Evolutionary conservation across 1,140 invertebrate genomes (phyloP).

Genomic region (Papilio machaon): DNA sequence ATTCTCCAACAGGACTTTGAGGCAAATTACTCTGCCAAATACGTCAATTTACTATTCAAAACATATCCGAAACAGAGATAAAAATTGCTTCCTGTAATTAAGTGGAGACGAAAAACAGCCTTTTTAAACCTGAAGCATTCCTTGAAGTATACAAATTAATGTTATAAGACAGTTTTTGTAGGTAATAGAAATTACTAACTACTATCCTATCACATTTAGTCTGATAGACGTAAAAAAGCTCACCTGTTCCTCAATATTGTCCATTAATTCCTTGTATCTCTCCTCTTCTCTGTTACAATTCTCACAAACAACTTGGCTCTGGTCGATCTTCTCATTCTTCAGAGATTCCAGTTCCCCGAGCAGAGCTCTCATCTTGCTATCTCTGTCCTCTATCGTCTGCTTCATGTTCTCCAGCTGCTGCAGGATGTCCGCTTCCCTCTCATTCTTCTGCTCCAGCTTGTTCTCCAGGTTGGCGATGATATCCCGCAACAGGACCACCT

Average conservation of each 20-base stretch:
- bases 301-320: constrained; percentile 56
- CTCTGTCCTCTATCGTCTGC: constrained; percentile 72
- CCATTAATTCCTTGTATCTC: constrained; percentile 52
- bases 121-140: too few relatives aligned
- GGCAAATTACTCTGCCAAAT: constrained; percentile 50
- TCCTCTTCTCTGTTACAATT: constrained; percentile 61
- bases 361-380: constrained; percentile 70
- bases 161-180: too few relatives aligned
- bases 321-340: constrained; percentile 61
- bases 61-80: neutral
- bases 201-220: too few relatives aligned
- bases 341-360: constrained; percentile 70
- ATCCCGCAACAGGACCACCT: constrained; percentile 87
- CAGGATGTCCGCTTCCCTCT: constrained; percentile 75
- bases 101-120: too few relatives aligned
- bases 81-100: too few relatives aligned
- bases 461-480: constrained; percentile 89
- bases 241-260: constrained; percentile 70
- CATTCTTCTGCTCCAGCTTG: constrained; percentile 85
- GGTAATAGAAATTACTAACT: neutral
- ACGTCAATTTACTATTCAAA: constrained; percentile 38
- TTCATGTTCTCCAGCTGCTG: constrained; percentile 72
- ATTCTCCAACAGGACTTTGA: neutral
- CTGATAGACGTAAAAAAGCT: neutral
- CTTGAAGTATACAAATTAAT: too few relatives aligned